Evolutionary conservation across 2,113 vertebrate genomes (phyloP).

Genomic region (Paramisgurnus dabryanus): DNA sequence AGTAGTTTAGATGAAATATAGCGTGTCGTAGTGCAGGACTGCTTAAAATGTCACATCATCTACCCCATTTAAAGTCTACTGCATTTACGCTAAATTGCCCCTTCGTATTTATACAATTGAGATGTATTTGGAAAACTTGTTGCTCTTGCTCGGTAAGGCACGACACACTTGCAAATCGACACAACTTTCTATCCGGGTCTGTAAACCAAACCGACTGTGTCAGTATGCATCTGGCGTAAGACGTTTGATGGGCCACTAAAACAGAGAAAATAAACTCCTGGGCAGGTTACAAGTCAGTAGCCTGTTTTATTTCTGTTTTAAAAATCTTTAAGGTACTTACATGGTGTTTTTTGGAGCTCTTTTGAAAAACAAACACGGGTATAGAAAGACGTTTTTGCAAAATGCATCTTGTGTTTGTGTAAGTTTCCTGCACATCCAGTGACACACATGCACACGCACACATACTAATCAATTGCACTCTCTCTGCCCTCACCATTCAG

Average conservation of each 20-base stretch:
- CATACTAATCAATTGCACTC: conserved; percentile 23
- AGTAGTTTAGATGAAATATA: background rate
- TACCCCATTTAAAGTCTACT: background rate
- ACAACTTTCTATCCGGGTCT: conserved; percentile 16
- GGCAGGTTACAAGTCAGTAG: conserved; percentile 57
- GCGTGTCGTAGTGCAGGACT: background rate
- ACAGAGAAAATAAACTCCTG: conserved; percentile 72
- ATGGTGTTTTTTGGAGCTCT: too few relatives aligned
- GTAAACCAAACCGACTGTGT: conserved; percentile 48
- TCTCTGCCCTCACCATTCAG: conserved; percentile 13
- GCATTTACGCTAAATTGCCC: conserved; percentile 11
- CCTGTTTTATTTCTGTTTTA: conserved; percentile 31
- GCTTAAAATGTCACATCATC: conserved; percentile 15
- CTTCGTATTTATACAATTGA: conserved; percentile 9
- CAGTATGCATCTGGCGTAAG: conserved; percentile 59
- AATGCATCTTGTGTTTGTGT: background rate
- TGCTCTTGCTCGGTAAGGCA: conserved; percentile 3
- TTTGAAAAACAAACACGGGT: too few relatives aligned
- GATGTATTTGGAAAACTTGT: conserved; percentile 6
- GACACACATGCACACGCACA: background rate
- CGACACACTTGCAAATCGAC: conserved; percentile 7
- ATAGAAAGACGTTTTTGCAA: background rate
- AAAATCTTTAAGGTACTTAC: too few relatives aligned
- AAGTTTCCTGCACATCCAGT: background rate
- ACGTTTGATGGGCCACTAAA: conserved; percentile 62